These are phyloP conservation scores for Thera britannica DNA, from an alignment of 2,888 invertebrate genomes.

Conservation along the genomic window DNA sequence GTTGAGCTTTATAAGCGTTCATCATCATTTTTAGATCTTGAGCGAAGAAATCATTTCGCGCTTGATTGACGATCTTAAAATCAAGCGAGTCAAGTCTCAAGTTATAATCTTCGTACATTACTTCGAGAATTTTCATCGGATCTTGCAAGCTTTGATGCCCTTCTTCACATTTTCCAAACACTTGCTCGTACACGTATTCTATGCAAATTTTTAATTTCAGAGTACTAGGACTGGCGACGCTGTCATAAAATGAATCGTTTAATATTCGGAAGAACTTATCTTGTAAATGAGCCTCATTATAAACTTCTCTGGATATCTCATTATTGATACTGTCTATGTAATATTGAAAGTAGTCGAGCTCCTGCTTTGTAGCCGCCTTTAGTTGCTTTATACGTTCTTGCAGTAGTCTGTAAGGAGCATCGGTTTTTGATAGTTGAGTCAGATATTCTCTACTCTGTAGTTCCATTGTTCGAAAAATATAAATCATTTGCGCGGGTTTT, in stretches of 20 bases:
- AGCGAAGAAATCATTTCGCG: conserved; percentile 71
- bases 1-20: conserved; percentile 72
- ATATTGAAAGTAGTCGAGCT: conserved; percentile 75
- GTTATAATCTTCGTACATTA: conserved; percentile 78
- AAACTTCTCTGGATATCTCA: conserved; percentile 67
- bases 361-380: conserved; percentile 64
- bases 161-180: conserved; percentile 79
- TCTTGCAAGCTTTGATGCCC: conserved; percentile 73
- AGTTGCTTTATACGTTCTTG: conserved; percentile 68
- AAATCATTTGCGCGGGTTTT: conserved; percentile 69
- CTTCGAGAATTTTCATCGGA: conserved; percentile 78
- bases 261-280: conserved; percentile 76
- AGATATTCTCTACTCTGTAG: conserved; percentile 79
- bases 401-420: conserved; percentile 62
- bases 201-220: conserved; percentile 77
- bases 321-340: conserved; percentile 69
- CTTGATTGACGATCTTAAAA: conserved; percentile 74
- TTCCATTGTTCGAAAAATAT: conserved; percentile 76
- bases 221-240: conserved; percentile 70
- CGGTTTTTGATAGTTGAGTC: conserved; percentile 70
- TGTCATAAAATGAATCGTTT: conserved; percentile 71
- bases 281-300: conserved; percentile 69
- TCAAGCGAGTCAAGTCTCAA: conserved; percentile 73
- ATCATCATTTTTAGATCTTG: conserved; percentile 76
- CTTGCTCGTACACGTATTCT: conserved; percentile 78